Evolutionary conservation across 2,888 invertebrate genomes (phyloP).

Genomic region (Acleris laterana): DNA sequence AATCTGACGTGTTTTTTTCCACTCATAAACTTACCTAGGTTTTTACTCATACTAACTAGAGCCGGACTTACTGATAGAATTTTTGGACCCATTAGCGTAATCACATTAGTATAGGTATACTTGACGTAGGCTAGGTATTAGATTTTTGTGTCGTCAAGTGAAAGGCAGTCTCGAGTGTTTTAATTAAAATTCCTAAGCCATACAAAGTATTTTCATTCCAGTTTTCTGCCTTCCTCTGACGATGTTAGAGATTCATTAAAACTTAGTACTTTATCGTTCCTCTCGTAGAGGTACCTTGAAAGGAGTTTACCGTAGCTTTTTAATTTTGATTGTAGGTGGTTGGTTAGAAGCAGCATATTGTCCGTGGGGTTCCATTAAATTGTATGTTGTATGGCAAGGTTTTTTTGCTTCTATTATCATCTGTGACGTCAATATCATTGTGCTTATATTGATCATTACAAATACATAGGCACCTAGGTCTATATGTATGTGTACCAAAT

Average conservation of each 20-base stretch:
- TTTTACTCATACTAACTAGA: constrained; percentile 4
- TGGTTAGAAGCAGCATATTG: constrained; percentile 44
- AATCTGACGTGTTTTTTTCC: constrained; percentile 7
- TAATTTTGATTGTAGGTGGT: neutral
- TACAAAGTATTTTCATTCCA: constrained; percentile 6
- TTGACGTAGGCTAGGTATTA: constrained; percentile 18
- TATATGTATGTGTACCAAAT: too few species aligned
- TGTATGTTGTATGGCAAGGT: constrained; percentile 70
- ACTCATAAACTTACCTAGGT: neutral
- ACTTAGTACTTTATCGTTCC: neutral
- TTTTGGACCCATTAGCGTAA: neutral
- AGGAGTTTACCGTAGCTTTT: neutral
- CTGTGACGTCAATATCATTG: too few species aligned
- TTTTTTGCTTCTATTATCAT: constrained; percentile 2
- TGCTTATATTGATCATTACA: too few species aligned
- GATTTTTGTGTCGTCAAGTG: constrained; percentile 8
- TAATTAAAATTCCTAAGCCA: constrained; percentile 12
- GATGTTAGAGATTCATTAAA: constrained; percentile 14
- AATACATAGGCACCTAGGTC: too few species aligned
- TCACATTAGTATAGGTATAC: constrained; percentile 7
- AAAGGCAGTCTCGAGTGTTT: neutral
- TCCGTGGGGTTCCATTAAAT: constrained; percentile 71
- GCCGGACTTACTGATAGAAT: neutral
- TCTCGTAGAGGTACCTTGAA: neutral
- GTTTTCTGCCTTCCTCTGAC: constrained; percentile 21